These are phyloP conservation scores for Nemotelus pantherinus DNA, from an alignment of 2,888 invertebrate genomes.

Conservation along the genomic window DNA sequence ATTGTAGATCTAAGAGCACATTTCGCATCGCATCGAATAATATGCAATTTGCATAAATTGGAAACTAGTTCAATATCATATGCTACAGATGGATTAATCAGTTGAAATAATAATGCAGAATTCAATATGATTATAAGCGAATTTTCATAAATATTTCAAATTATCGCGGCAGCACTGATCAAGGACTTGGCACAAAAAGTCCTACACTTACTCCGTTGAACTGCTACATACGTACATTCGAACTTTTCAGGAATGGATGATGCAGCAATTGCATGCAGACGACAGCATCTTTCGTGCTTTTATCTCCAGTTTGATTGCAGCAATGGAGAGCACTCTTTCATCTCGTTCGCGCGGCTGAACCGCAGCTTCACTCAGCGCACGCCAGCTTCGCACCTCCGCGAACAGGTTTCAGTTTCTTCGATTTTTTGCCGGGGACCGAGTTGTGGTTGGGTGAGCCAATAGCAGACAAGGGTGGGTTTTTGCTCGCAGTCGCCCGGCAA, in stretches of 20 bases:
- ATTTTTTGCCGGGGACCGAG: background rate
- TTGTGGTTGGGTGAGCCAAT: constrained; percentile 18
- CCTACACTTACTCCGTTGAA: background rate
- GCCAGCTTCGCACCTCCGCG: constrained; percentile 6
- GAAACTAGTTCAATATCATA: too few species aligned
- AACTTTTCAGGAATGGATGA: constrained; percentile 19
- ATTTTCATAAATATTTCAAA: too few species aligned
- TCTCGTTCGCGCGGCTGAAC: constrained; percentile 5
- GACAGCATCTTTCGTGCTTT: background rate
- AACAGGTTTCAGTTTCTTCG: constrained; percentile 5
- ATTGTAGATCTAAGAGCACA: too few species aligned
- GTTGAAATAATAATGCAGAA: too few species aligned
- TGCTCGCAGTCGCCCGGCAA: constrained; percentile 23
- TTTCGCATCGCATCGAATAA: too few species aligned
- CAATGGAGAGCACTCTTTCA: constrained; percentile 17
- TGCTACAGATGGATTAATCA: too few species aligned
- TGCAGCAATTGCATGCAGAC: constrained; percentile 19
- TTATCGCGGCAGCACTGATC: too few species aligned
- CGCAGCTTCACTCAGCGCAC: constrained; percentile 23
- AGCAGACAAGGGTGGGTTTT: constrained; percentile 35
- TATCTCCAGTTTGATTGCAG: constrained; percentile 10
- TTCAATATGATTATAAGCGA: too few species aligned
- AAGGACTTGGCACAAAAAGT: too few species aligned
- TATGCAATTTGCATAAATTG: too few species aligned
- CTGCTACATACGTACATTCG: constrained; percentile 4